Percentiles rank a stretch among this genome's conserved stretches.
These are phyloP conservation scores for Scytalopus superciliaris DNA, from an alignment of 2,113 vertebrate genomes.

Conservation along the genomic window DNA sequence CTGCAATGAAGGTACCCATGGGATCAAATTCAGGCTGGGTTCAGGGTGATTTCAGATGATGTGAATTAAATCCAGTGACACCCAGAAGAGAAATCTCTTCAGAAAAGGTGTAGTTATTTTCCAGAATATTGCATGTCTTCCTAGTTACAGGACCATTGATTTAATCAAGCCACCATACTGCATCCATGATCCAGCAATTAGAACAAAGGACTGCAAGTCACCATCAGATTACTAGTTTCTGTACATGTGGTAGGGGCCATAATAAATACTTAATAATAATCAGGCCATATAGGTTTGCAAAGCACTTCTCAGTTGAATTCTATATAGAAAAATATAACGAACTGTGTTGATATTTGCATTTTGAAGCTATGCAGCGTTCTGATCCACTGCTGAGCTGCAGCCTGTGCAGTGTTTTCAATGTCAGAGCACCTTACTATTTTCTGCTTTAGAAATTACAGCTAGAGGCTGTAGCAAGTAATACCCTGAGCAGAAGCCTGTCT, in stretches of 20 bases:
- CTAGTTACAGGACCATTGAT: not conserved
- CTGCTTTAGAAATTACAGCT: not conserved
- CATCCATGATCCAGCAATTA: not conserved
- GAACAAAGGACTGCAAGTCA: not conserved
- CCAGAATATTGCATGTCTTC: not conserved
- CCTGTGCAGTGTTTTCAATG: not conserved
- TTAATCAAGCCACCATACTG: accelerated
- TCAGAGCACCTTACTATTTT: not conserved
- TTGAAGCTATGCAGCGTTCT: not conserved
- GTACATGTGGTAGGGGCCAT: not conserved
- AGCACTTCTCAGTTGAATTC: not conserved
- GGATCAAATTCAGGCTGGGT: not conserved
- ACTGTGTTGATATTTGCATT: not conserved
- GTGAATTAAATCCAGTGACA: not conserved
- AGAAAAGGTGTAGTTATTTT: not conserved
- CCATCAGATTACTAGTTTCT: not conserved
- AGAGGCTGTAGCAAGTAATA: not conserved
- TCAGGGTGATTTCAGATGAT: not conserved
- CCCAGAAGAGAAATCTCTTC: not conserved
- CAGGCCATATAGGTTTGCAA: not conserved
- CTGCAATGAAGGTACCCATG: not conserved
- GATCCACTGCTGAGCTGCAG: not conserved
- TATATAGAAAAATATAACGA: not conserved
- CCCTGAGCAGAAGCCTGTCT: not conserved
- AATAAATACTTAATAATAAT: not conserved